Base-by-base conservation (phyloP, 2,888 invertebrate genomes). In the Xestoiulus laeticollis region DNA sequence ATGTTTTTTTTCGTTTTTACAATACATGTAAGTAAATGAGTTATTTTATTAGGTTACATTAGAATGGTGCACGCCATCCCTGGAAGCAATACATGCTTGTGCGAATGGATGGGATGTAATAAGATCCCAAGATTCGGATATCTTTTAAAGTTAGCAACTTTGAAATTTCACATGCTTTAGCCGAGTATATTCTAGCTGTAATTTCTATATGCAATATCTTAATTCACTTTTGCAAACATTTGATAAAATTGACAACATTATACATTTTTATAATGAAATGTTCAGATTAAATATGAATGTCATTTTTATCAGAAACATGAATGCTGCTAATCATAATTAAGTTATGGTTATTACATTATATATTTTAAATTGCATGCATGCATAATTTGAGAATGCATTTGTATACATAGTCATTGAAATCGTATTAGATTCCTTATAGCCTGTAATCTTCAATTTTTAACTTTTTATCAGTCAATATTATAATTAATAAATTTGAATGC, bases 21-120 rank as follows among this genome's bases (percentile, higher is more conserved):
- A n/a, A 10, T 38, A 19, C 22, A 85, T 38, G 5, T 85, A 0
- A 5, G 53, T 16, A 8, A 44, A 5, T 22, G 26, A 44, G 19
- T 1, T 48, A 10, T 26, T 53, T 53, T 85, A 33, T 33, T 59
- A 86, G 86, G 48, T 53, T 26, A 59, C 48, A 16, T n/a, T 53
- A 26, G 48, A 86, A 53, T 86, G 86, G 86, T 59, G 86, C n/a
- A 53, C 59, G 3, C 44, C 48, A 26, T 86, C 86, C 16, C 53
- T 86, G 16, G 86, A 86, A 86, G 22, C 33, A 14, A 48, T 86
- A 6, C 86, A 86, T 53, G 48, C 86, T 33, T 48, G 44, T 48
- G 48, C 86, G 0, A 86, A 53, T 86, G 86, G 86, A 30, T 86
- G 86, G 86, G 33, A 86, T 26, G 33, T 86, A 16, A 86, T 86